phyloP scores from a whole-genome alignment of 2,113 vertebrate genomes.

The Urocitellus parryii region DNA sequence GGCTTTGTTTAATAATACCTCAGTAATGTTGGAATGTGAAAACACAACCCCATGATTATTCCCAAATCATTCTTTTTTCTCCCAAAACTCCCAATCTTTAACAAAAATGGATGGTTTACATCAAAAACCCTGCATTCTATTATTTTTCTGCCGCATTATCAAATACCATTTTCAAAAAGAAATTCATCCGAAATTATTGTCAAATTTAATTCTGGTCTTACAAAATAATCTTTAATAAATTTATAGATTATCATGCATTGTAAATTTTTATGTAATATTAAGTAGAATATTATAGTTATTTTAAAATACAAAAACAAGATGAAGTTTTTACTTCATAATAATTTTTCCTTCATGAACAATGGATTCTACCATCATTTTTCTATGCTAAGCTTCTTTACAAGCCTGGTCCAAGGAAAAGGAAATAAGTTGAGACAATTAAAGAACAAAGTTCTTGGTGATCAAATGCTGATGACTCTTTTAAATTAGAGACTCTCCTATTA shows the following conservation, averaged over 20 bases:
- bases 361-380: neutral
- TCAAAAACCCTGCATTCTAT: neutral
- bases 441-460: neutral
- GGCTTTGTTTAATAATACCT: neutral
- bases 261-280: neutral
- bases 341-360: neutral
- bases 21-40: neutral
- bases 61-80: neutral
- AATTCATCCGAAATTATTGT: conserved; percentile 27
- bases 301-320: neutral
- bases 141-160: neutral
- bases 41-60: neutral
- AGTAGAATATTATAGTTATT: neutral
- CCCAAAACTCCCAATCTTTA: neutral
- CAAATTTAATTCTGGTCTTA: neutral
- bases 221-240: neutral
- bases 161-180: neutral
- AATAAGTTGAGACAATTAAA: neutral
- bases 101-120: neutral
- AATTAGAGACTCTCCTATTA: neutral
- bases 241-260: neutral
- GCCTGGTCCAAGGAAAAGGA: neutral
- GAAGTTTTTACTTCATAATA: neutral
- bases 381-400: neutral
- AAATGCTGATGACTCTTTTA: neutral